phyloP scores from a whole-genome alignment of 2,888 invertebrate species.

The Polylopha cassiicola region DNA sequence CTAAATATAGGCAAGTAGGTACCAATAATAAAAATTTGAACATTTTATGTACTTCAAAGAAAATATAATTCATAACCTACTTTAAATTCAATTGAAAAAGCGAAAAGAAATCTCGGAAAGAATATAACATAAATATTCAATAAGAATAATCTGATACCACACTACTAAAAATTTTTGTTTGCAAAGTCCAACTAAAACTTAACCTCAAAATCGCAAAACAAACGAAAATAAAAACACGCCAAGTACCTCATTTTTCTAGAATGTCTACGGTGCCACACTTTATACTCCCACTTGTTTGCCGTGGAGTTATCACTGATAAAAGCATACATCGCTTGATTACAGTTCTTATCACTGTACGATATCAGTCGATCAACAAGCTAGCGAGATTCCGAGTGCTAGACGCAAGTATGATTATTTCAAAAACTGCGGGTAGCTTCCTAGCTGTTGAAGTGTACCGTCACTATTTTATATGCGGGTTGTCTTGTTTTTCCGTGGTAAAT shows the following conservation, averaged over 20 bases:
- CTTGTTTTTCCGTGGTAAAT: no score
- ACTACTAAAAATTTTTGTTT: no score
- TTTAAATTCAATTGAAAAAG: no score
- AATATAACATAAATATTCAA: no score
- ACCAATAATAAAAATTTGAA: no score
- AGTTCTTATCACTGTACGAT: constrained; percentile 51
- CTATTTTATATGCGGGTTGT: no score
- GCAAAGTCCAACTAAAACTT: neutral
- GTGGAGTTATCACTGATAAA: constrained; percentile 67
- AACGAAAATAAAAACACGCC: constrained; percentile 18
- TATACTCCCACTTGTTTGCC: constrained; percentile 60
- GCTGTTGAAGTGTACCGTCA: no score
- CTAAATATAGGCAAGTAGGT: no score
- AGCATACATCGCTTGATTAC: constrained; percentile 67
- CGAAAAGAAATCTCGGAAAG: no score
- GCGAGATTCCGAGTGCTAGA: constrained; percentile 14
- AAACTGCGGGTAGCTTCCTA: no score
- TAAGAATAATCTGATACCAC: no score
- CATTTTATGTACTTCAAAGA: constrained; percentile 2
- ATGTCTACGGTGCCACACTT: constrained; percentile 46
- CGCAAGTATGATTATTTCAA: constrained; percentile 8
- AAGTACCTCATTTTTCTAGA: constrained; percentile 54
- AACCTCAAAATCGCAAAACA: constrained; percentile 17
- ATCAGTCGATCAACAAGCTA: constrained; percentile 59
- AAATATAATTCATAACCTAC: no score